Evolutionary conservation across 2,797 vertebrate genomes (phyloP).

Genomic region (Peromyscus melanophrys): DNA sequence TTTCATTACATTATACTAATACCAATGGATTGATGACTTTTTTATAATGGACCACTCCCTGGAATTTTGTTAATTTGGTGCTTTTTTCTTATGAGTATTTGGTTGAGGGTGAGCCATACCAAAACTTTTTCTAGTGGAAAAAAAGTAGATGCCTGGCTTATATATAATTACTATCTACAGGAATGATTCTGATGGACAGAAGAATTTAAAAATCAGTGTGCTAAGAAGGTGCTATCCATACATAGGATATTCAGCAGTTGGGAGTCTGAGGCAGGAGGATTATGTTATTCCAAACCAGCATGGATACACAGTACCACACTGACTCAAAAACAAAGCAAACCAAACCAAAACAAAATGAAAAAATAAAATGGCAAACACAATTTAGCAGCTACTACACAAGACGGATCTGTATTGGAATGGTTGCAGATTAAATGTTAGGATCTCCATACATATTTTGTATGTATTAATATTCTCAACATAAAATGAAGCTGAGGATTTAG

Average conservation of each 20-base stretch:
- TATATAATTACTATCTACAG: not conserved
- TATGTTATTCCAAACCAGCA: not conserved
- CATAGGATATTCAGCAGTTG: not conserved
- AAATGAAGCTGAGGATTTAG: not conserved
- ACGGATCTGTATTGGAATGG: not conserved
- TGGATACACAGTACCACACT: not conserved
- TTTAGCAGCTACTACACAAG: not conserved
- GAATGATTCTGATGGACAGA: not conserved
- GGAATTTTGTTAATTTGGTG: not conserved
- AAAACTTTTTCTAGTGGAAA: not conserved
- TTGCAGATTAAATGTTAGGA: slow-evolving; percentile 3
- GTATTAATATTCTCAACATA: slow-evolving; percentile 30
- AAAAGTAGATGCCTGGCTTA: not conserved
- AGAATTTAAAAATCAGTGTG: not conserved
- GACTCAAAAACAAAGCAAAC: not conserved
- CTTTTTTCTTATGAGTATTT: not conserved
- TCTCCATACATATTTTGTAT: not conserved
- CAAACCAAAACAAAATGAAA: not conserved
- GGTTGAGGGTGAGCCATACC: not conserved
- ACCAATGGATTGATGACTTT: not conserved
- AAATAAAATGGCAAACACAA: not conserved
- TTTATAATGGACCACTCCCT: not conserved
- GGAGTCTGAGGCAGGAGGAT: not conserved
- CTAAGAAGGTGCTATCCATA: slow-evolving; percentile 21
- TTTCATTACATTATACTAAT: slow-evolving; percentile 4